Evolutionary conservation across 2,113 vertebrate genomes (phyloP), one percentile per base, ranked within the genome.

Genomic region (Chelonoidis abingdonii): DNA sequence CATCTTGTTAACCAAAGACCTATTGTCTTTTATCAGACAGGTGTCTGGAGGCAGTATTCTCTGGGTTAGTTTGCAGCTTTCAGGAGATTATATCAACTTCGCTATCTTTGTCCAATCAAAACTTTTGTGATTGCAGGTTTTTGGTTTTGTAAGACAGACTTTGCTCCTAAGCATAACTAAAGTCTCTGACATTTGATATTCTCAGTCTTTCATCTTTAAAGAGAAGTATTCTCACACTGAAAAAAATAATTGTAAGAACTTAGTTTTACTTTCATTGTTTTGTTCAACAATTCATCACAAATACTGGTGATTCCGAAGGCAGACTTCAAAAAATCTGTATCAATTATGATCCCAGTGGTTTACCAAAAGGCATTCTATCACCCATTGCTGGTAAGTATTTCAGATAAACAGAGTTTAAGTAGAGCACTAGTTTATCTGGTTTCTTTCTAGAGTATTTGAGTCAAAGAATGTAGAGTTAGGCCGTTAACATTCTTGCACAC

Each of bases 141-240:
- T 97, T 97, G 92, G 94, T 95, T 89, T 86, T 78, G 76, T 80
- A 85, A 78, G 75, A 69, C 83, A 88, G 89, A 86, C 94, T 93
- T 11, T 92, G 87, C 94, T 97, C 90, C 93, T 89, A 91, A 96
- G 89, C 93, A 83, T 91, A 95, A 84, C 93, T 89, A 93, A 95
- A 93, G 93, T 84, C 92, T 88, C 84, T 50, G 81, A 84, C 59
- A 41, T 84, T 95, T 84, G 69, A 69, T 94, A 86, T 96, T 52
- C 91, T 88, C 91, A 35, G 95, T 93, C 96, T 97, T 97, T 97
- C 97, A 88, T 95, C 93, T 93, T 19, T 3, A 94, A 93, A 56
- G 96, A 95, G 93, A 95, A 97, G 91, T 94, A 11, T 86, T 96
- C 83, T 94, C 87, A 91, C 83, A 88, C 96, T 1, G 0, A 69